These are phyloP conservation scores for Anoplopoma fimbria DNA, from an alignment of 2,113 vertebrate species.

Conservation along the genomic window DNA sequence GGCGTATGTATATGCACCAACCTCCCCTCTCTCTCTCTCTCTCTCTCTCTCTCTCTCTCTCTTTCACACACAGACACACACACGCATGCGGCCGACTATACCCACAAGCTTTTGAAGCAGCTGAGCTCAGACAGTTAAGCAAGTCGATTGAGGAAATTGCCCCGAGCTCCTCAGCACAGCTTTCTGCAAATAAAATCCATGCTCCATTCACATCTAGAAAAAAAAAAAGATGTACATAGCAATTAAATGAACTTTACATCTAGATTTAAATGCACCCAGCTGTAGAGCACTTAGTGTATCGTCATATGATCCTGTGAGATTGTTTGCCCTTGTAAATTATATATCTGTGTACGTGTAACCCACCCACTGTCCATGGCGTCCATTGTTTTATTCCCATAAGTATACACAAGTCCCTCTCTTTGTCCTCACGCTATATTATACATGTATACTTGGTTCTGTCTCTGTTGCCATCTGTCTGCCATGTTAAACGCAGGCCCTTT, in stretches of 20 bases:
- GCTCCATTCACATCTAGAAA: constrained; percentile 20
- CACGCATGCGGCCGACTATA: constrained; percentile 21
- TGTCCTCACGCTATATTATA: background rate
- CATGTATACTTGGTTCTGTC: background rate
- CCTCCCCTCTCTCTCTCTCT: background rate
- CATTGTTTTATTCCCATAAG: background rate
- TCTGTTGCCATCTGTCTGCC: background rate
- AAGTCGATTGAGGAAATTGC: constrained; percentile 62
- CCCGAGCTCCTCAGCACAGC: constrained; percentile 44
- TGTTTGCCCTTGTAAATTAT: constrained; percentile 19
- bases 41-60: too few relatives aligned
- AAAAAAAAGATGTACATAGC: constrained; percentile 11
- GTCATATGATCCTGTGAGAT: background rate
- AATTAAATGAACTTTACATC: constrained; percentile 43
- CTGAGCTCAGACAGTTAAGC: constrained; percentile 59
- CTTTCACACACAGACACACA: constrained; percentile 16
- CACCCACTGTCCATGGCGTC: background rate
- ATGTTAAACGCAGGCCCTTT: background rate
- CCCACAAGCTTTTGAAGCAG: constrained; percentile 41
- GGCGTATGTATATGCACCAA: background rate
- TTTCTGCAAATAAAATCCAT: constrained; percentile 65
- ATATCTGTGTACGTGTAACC: constrained; percentile 23
- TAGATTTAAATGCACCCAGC: constrained; percentile 31
- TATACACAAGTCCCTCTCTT: background rate
- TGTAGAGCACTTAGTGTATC: constrained; percentile 15